These are phyloP conservation scores for Agonopterix arenella DNA, from an alignment of 2,888 invertebrate species.

Conservation along the genomic window DNA sequence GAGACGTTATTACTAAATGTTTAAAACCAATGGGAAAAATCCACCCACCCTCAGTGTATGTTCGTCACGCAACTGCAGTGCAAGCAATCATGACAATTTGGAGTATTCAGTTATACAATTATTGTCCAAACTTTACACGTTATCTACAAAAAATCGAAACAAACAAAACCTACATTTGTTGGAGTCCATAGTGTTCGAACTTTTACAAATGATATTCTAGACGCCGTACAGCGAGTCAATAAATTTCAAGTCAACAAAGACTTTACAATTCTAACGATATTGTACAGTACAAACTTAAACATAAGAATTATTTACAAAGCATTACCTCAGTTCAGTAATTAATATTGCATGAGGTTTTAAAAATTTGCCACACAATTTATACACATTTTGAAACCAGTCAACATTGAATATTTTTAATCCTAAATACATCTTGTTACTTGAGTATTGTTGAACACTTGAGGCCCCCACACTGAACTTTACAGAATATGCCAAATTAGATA, in stretches of 20 bases:
- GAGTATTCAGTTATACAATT: slow-evolving; percentile 53
- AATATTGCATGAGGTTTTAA: slow-evolving; percentile 41
- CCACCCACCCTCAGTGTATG: not conserved
- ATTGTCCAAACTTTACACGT: slow-evolving; percentile 69
- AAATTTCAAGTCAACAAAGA: slow-evolving; percentile 30
- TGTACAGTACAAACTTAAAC: slow-evolving; percentile 65
- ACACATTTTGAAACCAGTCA: slow-evolving; percentile 35
- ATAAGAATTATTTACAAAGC: slow-evolving; percentile 69
- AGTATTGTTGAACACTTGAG: slow-evolving; percentile 61
- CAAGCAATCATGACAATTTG: slow-evolving; percentile 26
- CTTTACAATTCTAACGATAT: slow-evolving; percentile 46
- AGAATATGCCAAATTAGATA: slow-evolving; percentile 17
- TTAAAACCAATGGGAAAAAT: not conserved
- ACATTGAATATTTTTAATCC: slow-evolving; percentile 15
- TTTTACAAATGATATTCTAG: slow-evolving; percentile 9
- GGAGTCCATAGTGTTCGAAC: slow-evolving; percentile 23
- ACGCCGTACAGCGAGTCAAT: slow-evolving; percentile 17
- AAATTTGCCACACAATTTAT: slow-evolving; percentile 39
- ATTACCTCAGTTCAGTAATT: slow-evolving; percentile 36
- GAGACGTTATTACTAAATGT: not conserved
- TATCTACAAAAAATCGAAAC: slow-evolving; percentile 52
- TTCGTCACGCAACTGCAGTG: slow-evolving; percentile 15
- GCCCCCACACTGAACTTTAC: slow-evolving; percentile 32
- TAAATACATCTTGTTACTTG: slow-evolving; percentile 26
- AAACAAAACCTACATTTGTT: slow-evolving; percentile 26